These are phyloP conservation scores for Mohoua ochrocephala DNA, from an alignment of 2,113 vertebrate species.

Conservation along the genomic window DNA sequence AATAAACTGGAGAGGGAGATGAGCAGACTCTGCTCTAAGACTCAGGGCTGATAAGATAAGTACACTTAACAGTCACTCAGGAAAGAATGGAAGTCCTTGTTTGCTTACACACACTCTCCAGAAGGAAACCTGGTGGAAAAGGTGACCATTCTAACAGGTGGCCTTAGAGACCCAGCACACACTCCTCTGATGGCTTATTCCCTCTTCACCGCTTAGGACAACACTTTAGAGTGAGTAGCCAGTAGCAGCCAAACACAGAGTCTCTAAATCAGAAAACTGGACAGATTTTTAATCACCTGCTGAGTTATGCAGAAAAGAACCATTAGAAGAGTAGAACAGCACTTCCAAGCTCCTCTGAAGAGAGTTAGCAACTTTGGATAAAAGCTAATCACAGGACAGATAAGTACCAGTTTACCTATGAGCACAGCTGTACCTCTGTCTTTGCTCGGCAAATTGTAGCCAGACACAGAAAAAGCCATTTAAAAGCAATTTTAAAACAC, in stretches of 20 bases:
- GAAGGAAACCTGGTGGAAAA: neutral
- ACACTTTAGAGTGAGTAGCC: neutral
- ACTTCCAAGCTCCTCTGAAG: neutral
- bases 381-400: neutral
- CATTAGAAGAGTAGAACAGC: neutral
- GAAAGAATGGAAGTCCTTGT: neutral
- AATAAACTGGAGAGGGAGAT: neutral
- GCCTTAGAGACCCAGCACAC: neutral
- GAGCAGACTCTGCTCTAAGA: neutral
- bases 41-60: neutral
- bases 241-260: neutral
- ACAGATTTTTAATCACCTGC: neutral
- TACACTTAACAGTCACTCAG: neutral
- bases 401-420: neutral
- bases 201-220: neutral
- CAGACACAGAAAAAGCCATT: neutral
- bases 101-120: neutral
- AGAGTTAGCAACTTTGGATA: neutral
- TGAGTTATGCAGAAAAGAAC: neutral
- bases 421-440: neutral
- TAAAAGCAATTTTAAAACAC: neutral
- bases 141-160: neutral
- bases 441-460: neutral
- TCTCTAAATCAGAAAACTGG: neutral
- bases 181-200: neutral